phyloP scores from a whole-genome alignment of 1,140 invertebrate species.

The Telenomus remus region DNA sequence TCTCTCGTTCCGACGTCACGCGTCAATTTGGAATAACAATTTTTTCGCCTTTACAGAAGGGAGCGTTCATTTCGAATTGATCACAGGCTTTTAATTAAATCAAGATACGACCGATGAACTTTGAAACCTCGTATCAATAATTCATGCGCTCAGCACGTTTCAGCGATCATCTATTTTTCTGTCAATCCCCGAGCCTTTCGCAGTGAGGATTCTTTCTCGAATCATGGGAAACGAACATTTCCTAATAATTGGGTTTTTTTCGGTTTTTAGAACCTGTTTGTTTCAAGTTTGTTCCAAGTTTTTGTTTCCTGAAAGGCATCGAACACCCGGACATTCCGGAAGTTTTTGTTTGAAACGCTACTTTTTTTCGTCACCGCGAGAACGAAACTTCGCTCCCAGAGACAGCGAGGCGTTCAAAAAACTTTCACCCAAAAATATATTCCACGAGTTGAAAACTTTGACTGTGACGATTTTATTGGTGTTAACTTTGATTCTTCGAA shows the following conservation, averaged over 20 bases:
- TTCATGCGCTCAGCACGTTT: conserved; percentile 5
- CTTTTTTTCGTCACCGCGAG: conserved; percentile 10
- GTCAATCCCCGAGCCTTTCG: conserved; percentile 5
- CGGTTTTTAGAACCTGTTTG: conserved; percentile 19
- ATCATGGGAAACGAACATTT: conserved; percentile 16
- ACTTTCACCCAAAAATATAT: conserved; percentile 10
- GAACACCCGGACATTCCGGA: conserved; percentile 22
- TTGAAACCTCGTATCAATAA: conserved; percentile 9
- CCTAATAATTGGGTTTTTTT: not conserved
- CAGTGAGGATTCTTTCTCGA: not conserved
- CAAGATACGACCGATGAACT: conserved; percentile 1
- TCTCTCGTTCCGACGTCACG: too few species aligned
- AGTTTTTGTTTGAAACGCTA: conserved; percentile 1
- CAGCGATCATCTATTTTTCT: not conserved
- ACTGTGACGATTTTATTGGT: conserved; percentile 15
- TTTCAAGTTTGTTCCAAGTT: conserved; percentile 31
- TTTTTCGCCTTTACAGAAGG: not conserved
- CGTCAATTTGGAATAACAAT: too few species aligned
- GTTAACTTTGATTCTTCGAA: conserved; percentile 11
- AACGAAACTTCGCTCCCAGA: conserved; percentile 5
- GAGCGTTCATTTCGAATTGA: not conserved
- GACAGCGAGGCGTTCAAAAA: conserved; percentile 11
- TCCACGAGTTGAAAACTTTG: conserved; percentile 11
- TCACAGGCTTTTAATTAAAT: conserved; percentile 8
- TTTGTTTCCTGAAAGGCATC: too few species aligned